Evolutionary conservation across 2,888 invertebrate species (phyloP), one percentile per base, ranked within the genome.

Genomic region (Dioctria linearis): DNA sequence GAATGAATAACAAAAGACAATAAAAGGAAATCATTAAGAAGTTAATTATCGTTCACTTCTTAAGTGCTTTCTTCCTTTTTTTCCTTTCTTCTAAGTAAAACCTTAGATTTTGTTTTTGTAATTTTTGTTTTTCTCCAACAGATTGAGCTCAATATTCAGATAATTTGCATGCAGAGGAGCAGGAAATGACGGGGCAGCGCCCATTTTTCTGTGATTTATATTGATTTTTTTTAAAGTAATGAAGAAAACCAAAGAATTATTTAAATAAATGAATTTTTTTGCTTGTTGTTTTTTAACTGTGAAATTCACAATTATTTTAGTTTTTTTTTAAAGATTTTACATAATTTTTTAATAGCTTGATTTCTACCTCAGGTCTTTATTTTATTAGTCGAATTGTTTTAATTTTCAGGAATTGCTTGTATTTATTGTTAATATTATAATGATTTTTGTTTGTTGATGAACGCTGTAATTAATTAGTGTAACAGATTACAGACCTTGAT

Each of bases 1-100:
- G 73, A 73, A 57, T 73, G 73, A 57, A 73, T 73, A 57, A 73
- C 59, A 59, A 54, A 54, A 37, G 73, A 73, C 73, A 73, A 73
- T 73, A 73, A 73, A 73, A n/a, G 13, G 51, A 40, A 57, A 59
- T 40, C 25, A 54, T 54, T 8, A 8, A 54, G 11, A 54, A 54
- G 54, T 54, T 54, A 8, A 54, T 54, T 11, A 54, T 54, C n/a
- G n/a, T 54, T 54, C 54, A 54, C n/a, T 11, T n/a, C 11, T 54
- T 59, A 59, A 51, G 42, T 39, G n/a, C 39, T 51, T 71, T 6
- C n/a, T 54, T 42, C 57, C n/a, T 57, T 6, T 49, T 8, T 9
- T 13, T 69, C 25, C 46, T 8, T 51, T 69, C 51, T 8, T 39
- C 49, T 69, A 13, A 43, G 42, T 65, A 39, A 65, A 37, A 8